phyloP scores from a whole-genome alignment of 2,888 invertebrate species.

The Notodonta dromedarius region DNA sequence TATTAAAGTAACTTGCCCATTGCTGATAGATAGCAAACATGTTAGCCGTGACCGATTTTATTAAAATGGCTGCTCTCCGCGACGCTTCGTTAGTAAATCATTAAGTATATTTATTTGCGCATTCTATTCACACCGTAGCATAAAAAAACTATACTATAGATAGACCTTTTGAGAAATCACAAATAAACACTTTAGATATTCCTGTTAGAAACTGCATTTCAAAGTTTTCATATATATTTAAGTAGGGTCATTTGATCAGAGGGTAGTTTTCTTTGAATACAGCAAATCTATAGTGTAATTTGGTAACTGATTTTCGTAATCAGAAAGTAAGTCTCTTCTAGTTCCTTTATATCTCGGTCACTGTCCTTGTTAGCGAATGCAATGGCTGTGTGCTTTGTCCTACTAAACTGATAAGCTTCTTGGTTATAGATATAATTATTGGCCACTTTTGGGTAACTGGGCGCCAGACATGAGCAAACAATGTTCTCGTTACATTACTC shows the following conservation, averaged over 20 bases:
- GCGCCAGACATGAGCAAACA: constrained; percentile 4
- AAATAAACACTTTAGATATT: no score
- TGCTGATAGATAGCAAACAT: constrained; percentile 21
- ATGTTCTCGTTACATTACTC: not conserved
- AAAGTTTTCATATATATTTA: constrained; percentile 4
- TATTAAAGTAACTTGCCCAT: constrained; percentile 20
- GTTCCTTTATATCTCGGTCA: constrained; percentile 48
- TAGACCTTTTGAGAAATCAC: no score
- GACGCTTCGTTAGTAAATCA: constrained; percentile 23
- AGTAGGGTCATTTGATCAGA: not conserved
- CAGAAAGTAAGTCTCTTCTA: constrained; percentile 44
- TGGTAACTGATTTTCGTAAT: not conserved
- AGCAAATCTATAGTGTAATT: no score
- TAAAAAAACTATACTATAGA: constrained; percentile 4
- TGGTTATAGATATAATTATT: constrained; percentile 43
- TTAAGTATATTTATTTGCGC: constrained; percentile 27
- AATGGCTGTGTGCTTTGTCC: constrained; percentile 74
- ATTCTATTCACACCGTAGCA: constrained; percentile 20
- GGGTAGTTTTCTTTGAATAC: no score
- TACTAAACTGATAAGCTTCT: constrained; percentile 74
- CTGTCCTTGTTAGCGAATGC: constrained; percentile 79
- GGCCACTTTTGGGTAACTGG: constrained; percentile 48
- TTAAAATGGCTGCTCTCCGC: constrained; percentile 23
- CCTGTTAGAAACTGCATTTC: no score
- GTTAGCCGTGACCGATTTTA: constrained; percentile 49